Base-by-base conservation (phyloP, 2,888 invertebrate genomes). In the Hemistola chrysoprasaria region DNA sequence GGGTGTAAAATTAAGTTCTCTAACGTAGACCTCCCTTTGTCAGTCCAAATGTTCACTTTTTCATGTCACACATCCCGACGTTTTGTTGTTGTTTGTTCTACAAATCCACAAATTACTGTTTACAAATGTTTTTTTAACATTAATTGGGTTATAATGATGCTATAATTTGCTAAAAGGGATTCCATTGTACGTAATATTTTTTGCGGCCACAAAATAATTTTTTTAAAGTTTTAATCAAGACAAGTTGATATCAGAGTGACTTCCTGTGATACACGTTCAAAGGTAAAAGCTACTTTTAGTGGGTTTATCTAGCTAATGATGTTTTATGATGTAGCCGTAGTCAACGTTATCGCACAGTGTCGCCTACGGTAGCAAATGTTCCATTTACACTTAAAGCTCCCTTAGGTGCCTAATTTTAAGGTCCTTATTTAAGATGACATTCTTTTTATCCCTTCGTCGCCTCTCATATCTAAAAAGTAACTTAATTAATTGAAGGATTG, bases 1-100 rank as follows among this genome's bases (percentile, higher is more conserved):
- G 82, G 80, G 80, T 83, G 79, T 86, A 78, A 85, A 86, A 87
- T 87, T 86, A 83, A 84, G 77, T 78, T 84, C 76, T 82, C 78
- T 75, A 78, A 72, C 73, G 62, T 68, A 65, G 70, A 62, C 52
- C 50, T 64, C 57, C 68, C 62, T 71, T 85, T 83, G 79, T 83
- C 55, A 67, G 65, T 54, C 23, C 22, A 38, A 40, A 58, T 62
- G 59, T 60, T 68, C 56, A 41, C 75, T 81, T 81, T 82, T 84
- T 72, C 63, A 55, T 61, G 64, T 72, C 62, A 63, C 69, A 69
- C 62, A 61, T 67, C 62, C 62, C 61, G 66, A 59, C 59, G 50
- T 61, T 60, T 47, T 56, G 60, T 40, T 37, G 31, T 61, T 82
- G 78, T 83, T 84, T 80, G 74, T 73, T 78, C 69, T 64, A 66